These are phyloP conservation scores for Tragelaphus buxtoni DNA, from an alignment of 2,113 vertebrate species.

Conservation along the genomic window DNA sequence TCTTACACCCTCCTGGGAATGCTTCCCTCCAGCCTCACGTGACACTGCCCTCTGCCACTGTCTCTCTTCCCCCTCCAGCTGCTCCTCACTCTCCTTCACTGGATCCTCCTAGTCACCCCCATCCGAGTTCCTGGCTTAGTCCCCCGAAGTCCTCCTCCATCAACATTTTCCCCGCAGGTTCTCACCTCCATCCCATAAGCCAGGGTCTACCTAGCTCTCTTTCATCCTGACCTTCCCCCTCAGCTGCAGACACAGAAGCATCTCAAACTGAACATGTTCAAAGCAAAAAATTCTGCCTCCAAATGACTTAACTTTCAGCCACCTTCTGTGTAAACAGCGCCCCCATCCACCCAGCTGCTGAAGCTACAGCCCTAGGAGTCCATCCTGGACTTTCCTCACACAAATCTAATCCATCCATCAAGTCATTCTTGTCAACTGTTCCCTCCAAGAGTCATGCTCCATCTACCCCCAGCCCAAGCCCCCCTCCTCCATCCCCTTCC, in stretches of 20 bases:
- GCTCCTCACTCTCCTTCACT: not conserved
- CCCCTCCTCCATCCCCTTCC: too few relatives aligned
- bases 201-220: not conserved
- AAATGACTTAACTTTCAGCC: not conserved
- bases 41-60: not conserved
- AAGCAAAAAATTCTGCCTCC: not conserved
- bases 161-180: too few relatives aligned
- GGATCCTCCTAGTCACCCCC: not conserved
- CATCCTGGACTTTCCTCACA: not conserved
- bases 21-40: too few relatives aligned
- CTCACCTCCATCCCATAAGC: not conserved
- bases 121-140: not conserved
- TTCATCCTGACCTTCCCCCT: not conserved
- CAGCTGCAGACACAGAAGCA: not conserved
- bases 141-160: not conserved
- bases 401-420: not conserved
- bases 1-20: accelerated
- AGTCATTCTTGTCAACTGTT: not conserved
- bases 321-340: not conserved
- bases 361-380: not conserved
- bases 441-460: not conserved
- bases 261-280: not conserved
- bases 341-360: not conserved
- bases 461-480: not conserved
- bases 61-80: not conserved